Percentiles rank a stretch among this genome's conserved stretches.
phyloP scores from a whole-genome alignment of 2,113 vertebrate genomes.

The Arenaria interpres region DNA sequence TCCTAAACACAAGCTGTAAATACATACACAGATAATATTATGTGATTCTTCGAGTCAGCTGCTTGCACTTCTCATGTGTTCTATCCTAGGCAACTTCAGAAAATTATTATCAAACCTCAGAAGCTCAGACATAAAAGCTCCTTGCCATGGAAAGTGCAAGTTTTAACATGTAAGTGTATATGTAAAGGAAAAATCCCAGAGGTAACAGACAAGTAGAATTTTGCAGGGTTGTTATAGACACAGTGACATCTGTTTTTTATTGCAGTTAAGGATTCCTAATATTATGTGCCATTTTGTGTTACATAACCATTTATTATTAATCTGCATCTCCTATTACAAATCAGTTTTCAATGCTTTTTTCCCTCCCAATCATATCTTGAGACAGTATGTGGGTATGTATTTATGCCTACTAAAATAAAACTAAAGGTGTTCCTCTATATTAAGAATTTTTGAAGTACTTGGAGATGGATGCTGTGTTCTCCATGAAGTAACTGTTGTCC shows the following conservation, averaged over 20 bases:
- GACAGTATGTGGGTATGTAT: background rate
- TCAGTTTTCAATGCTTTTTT: background rate
- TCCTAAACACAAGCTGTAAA: conserved; percentile 30
- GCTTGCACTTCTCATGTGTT: background rate
- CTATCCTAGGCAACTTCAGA: background rate
- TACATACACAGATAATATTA: background rate
- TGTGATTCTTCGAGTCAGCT: conserved; percentile 9
- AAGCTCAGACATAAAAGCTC: background rate
- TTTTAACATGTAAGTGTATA: background rate
- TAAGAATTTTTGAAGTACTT: background rate
- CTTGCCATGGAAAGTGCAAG: background rate
- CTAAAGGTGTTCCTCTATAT: background rate
- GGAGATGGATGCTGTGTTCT: conserved; percentile 1
- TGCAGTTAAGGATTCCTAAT: conserved; percentile 56
- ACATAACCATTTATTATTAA: conserved; percentile 52
- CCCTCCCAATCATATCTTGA: background rate
- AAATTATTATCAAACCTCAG: conserved; percentile 13
- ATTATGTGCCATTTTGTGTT: conserved; percentile 56
- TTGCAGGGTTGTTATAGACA: conserved; percentile 24
- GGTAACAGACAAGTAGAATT: conserved; percentile 40
- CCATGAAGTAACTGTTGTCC: conserved; percentile 4
- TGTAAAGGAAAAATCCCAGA: conserved; percentile 19
- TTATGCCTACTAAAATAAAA: background rate
- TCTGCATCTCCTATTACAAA: conserved; percentile 28
- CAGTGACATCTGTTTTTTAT: conserved; percentile 56